Evolutionary conservation across 2,888 invertebrate species (phyloP).

Genomic region (Mallateleia sp.): DNA sequence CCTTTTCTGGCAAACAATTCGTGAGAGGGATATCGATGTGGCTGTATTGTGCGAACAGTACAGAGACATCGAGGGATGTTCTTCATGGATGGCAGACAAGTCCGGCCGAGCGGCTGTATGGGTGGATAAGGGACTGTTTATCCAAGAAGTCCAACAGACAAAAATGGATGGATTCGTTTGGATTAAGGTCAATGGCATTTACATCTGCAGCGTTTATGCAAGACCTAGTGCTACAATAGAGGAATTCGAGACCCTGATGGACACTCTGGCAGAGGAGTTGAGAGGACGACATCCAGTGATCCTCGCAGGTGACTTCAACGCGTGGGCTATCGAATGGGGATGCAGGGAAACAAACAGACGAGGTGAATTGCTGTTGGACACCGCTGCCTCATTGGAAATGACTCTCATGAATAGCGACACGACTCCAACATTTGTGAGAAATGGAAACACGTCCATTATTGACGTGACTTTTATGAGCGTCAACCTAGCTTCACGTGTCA

Average conservation of each 20-base stretch:
- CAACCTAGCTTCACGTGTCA: constrained; percentile 11
- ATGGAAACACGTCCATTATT: neutral
- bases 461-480: neutral
- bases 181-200: neutral
- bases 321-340: neutral
- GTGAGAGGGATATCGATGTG: neutral
- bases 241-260: neutral
- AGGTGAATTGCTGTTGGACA: neutral
- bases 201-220: neutral
- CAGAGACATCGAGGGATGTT: neutral
- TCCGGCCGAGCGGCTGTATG: neutral
- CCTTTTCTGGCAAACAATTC: neutral
- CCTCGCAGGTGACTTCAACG: neutral
- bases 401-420: neutral
- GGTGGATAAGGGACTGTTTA: neutral
- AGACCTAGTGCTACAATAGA: neutral
- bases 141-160: neutral
- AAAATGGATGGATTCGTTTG: neutral
- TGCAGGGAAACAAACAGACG: neutral
- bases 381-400: neutral
- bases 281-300: neutral
- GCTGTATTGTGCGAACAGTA: neutral
- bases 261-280: neutral
- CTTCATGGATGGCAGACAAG: neutral
- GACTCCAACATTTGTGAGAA: neutral